Percentiles rank a stretch among this genome's conserved stretches.
Conservation (phyloP, 1,140 invertebrate genomes). For the Eubasilissa regina region DNA sequence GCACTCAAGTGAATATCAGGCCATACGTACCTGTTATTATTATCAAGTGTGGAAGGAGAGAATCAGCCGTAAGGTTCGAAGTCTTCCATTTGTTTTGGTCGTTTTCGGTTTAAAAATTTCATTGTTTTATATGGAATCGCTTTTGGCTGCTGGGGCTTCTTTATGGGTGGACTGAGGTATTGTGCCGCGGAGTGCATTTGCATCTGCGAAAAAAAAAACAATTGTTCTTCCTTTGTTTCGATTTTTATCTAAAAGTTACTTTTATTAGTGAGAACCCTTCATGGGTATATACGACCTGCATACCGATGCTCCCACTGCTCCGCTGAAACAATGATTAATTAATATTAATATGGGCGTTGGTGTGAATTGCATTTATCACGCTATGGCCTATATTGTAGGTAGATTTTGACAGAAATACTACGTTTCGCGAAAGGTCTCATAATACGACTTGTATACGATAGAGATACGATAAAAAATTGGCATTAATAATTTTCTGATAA, state of each 20-base stretch:
- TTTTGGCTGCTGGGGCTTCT: conserved; percentile 50
- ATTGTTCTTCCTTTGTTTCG: conserved; percentile 37
- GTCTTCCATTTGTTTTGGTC: conserved; percentile 39
- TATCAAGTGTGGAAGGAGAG: conserved; percentile 45
- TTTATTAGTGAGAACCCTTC: conserved; percentile 27
- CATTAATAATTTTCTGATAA: too few species aligned
- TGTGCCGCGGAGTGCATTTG: conserved; percentile 42
- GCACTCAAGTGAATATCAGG: conserved; percentile 57
- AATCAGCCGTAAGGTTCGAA: conserved; percentile 51
- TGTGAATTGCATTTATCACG: too few species aligned
- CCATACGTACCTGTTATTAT: conserved; percentile 33
- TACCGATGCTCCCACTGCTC: too few species aligned
- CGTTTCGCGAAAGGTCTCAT: too few species aligned
- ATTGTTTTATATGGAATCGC: conserved; percentile 54
- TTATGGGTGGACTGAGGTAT: conserved; percentile 44
- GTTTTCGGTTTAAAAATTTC: conserved; percentile 48
- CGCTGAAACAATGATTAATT: too few species aligned
- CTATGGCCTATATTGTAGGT: too few species aligned
- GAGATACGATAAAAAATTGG: too few species aligned
- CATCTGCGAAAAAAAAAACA: conserved; percentile 24
- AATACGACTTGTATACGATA: too few species aligned
- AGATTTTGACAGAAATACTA: too few species aligned
- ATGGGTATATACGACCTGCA: background rate
- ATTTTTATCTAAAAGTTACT: conserved; percentile 29
- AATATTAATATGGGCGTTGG: too few species aligned